phyloP scores from a whole-genome alignment of 2,113 vertebrate species.

The Andinoacara biseriatus region DNA sequence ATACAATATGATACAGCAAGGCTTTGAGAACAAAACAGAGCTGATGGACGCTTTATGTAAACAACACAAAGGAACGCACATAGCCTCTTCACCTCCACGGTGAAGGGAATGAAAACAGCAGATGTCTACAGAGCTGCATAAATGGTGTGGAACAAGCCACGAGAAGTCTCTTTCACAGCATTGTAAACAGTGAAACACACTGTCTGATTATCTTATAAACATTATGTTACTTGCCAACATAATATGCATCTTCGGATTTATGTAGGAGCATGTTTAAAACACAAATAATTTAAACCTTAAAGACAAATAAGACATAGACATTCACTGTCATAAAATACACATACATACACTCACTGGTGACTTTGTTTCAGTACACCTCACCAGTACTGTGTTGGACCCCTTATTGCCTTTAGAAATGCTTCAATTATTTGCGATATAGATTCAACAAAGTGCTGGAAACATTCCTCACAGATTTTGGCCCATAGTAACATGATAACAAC shows the following conservation, averaged over 20 bases:
- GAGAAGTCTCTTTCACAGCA: neutral
- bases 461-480: neutral
- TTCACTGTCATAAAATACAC: neutral
- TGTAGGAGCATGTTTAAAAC: neutral
- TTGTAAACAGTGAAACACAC: constrained; percentile 18
- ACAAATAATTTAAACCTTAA: neutral
- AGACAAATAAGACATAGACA: neutral
- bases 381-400: neutral
- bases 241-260: neutral
- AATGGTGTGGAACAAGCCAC: constrained; percentile 16
- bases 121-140: constrained; percentile 30
- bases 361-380: no score
- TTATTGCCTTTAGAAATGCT: neutral
- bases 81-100: constrained; percentile 29
- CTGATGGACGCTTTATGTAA: constrained; percentile 43
- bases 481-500: neutral
- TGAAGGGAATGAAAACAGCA: constrained; percentile 27
- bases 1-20: neutral
- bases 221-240: neutral
- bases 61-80: constrained; percentile 8
- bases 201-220: constrained; percentile 13
- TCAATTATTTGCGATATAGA: neutral
- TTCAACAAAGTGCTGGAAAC: neutral
- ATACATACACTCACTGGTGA: no score
- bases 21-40: constrained; percentile 13